Base-by-base conservation (phyloP, 2,888 invertebrate species). In the Idaea biselata region DNA sequence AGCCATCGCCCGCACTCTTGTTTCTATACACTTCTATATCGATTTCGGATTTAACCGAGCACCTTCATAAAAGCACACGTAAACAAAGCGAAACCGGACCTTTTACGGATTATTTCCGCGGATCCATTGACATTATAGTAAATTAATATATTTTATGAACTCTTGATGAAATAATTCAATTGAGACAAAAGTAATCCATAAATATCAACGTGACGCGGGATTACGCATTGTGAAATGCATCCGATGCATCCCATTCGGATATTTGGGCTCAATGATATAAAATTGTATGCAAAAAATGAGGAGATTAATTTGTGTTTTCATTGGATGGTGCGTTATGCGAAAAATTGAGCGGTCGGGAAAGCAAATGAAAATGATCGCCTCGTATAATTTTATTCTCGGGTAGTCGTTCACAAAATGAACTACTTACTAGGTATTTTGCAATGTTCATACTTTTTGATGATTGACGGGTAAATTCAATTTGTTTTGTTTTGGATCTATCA, bases 241-340 rank as follows among this genome's bases (percentile, higher is more conserved):
- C 80, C 81, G 87, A 85, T 83, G 87, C 86, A 82, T 81, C 80
- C 81, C 81, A 75, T 79, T 82, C 84, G 83, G 89, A 88, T 88
- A 89, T 89, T 87, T 87, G 85, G 74, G 80, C 82, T 81, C 87
- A 89, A 86, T 91, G 78, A 91, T 91, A 90, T 89, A 87, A 91
- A 91, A 89, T 91, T 89, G 87, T 83, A 87, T 86, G 84, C 86
- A 88, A 92, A 91, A 91, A 91, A 91, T 92, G 89, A 91, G 89
- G 81, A 91, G 91, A 92, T 92, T 92, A 92, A 92, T 91, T 91
- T 91, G 84, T 86, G 80, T 89, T 90, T 91, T 86, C 90, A 90
- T 91, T 86, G 89, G 86, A 80, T 78, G 83, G 88, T 88, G 88
- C 91, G 88, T 86, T 89, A 83, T 89, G 91, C 91, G 92, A 92